Conservation (phyloP, 2,113 vertebrate species). For the Calonectris borealis region DNA sequence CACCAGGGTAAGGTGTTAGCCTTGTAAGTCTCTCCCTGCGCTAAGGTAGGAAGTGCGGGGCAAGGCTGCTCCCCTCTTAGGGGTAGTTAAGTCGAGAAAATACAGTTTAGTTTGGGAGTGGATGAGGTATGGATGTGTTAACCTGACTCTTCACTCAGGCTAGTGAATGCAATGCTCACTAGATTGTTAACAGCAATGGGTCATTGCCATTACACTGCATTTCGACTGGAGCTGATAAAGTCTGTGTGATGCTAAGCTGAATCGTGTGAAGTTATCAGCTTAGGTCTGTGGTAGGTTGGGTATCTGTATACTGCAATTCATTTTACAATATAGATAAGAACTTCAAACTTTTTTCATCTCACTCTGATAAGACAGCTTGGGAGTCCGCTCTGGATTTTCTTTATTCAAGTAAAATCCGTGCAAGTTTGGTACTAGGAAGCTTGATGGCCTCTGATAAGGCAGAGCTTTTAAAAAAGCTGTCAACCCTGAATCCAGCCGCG, state of each 20-base stretch:
- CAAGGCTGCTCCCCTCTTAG: neutral
- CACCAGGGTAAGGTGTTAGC: neutral
- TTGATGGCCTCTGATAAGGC: neutral
- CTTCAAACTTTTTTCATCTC: neutral
- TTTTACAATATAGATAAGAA: neutral
- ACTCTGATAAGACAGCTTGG: neutral
- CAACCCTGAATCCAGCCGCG: neutral
- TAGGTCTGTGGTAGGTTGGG: neutral
- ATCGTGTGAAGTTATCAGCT: neutral
- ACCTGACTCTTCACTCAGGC: neutral
- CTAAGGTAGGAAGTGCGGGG: neutral
- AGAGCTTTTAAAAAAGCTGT: neutral
- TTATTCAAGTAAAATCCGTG: neutral
- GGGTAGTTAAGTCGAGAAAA: neutral
- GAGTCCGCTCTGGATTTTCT: neutral
- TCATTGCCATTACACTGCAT: neutral
- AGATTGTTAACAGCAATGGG: neutral
- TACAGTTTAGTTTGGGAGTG: neutral
- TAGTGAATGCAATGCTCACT: neutral
- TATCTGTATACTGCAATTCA: neutral
- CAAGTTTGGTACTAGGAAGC: neutral
- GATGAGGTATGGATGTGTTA: neutral
- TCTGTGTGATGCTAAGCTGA: neutral
- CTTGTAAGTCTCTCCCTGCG: neutral
- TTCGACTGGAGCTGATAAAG: rapidly evolving